Evolutionary conservation across 2,113 vertebrate species (phyloP), one percentile per base, ranked within the genome.

Genomic region (Eira barbara): DNA sequence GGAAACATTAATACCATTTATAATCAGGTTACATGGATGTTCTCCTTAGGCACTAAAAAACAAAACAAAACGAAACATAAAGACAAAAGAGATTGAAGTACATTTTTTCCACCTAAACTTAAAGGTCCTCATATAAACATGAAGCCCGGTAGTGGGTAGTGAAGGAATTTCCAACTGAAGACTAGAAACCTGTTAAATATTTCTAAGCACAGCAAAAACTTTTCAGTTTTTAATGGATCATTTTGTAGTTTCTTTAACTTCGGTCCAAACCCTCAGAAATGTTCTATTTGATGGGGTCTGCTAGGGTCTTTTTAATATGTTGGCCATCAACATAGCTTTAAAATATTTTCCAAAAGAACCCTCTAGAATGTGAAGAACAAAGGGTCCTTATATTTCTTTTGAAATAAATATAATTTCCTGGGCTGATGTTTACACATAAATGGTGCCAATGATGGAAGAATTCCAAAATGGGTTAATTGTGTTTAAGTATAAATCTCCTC

Each of bases 231-330:
- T 92, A 97, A 90, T 89, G 27, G 59, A 71, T 42, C 11, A 57
- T 91, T 97, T 86, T 91, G 57, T 71, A 85, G 63, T 79, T 93
- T 82, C 17, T 95, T 82, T 85, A 86, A 94, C 39, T 82, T 92
- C 52, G 88, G 15, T 21, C 9, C 29, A 89, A 81, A 14, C 1
- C 8, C 49, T 69, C 14, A 78, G 93, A 94, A 89, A n/a, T 13
- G 87, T 80, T 85, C 34, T 59, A 88, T 73, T 63, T 94, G 85
- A 55, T 42, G n/a, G 74, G 1, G 17, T 76, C 61, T 84, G 36
- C 14, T 80, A 6, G 29, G 27, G 18, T 92, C 31, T 91, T 91
- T 92, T 67, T 71, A 82, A 83, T 92, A 20, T 79, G 17, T 23
- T 92, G 55, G 36, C 7, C 78, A 34, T 55, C 59, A 73, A 82